These are phyloP conservation scores for Ostrea edulis DNA, from an alignment of 1,140 invertebrate species.

Conservation along the genomic window DNA sequence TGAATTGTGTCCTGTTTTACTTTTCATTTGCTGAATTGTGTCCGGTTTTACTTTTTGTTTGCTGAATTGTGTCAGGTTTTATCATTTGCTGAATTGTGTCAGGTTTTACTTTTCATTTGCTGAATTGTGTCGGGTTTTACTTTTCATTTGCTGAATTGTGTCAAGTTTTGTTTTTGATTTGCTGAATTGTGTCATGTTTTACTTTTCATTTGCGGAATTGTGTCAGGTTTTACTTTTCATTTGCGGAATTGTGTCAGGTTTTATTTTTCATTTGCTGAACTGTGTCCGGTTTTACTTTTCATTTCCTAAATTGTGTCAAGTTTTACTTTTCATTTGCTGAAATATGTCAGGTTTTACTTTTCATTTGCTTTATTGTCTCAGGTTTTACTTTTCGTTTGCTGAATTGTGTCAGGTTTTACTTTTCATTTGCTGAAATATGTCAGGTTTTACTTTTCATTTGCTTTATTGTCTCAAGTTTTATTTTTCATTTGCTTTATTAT, in stretches of 20 bases:
- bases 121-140: background rate
- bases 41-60: conserved; percentile 40
- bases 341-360: conserved; percentile 60
- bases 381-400: conserved; percentile 56
- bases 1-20: background rate
- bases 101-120: conserved; percentile 55
- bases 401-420: conserved; percentile 60
- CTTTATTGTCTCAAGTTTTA: conserved; percentile 46
- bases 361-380: background rate
- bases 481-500: background rate
- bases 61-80: background rate
- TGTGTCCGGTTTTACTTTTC: conserved; percentile 45
- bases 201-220: conserved; percentile 62
- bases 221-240: conserved; percentile 41
- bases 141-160: conserved; percentile 63
- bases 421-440: background rate
- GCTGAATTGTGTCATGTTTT: background rate
- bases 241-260: too few relatives aligned
- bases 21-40: conserved; percentile 63
- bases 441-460: conserved; percentile 55
- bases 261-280: conserved; percentile 60
- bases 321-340: conserved; percentile 58
- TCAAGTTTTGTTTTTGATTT: conserved; percentile 38
- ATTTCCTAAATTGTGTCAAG: too few relatives aligned
- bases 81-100: conserved; percentile 57